Conservation (phyloP, 2,113 vertebrate genomes). For the Gadus chalcogrammus region DNA sequence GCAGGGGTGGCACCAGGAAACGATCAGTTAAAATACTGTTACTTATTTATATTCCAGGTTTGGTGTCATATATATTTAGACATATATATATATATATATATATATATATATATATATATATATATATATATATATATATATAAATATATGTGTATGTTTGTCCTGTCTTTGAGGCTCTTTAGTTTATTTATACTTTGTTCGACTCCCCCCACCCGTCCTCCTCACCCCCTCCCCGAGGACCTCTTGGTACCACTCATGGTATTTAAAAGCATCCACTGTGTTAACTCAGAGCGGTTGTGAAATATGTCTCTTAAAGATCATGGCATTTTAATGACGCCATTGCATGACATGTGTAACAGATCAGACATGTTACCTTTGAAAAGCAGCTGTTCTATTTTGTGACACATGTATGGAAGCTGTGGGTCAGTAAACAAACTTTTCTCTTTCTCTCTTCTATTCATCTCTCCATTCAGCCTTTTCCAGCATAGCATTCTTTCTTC, state of each 20-base stretch:
- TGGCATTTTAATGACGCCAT: not conserved
- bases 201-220: too few species aligned
- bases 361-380: not conserved
- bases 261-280: slow-evolving; percentile 22
- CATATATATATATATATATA: slow-evolving; percentile 20
- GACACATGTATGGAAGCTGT: too few species aligned
- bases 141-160: slow-evolving; percentile 30
- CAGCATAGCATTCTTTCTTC: too few species aligned
- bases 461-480: too few species aligned
- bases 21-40: too few species aligned
- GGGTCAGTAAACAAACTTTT: too few species aligned
- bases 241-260: slow-evolving; percentile 5
- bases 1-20: too few species aligned
- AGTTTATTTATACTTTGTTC: slow-evolving; percentile 31
- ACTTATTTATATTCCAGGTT: too few species aligned
- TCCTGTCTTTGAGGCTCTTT: slow-evolving; percentile 3
- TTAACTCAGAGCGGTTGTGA: slow-evolving; percentile 10
- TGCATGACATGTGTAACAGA: not conserved
- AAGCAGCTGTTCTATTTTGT: not conserved
- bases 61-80: slow-evolving; percentile 15
- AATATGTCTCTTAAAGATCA: not conserved
- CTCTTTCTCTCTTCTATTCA: too few species aligned
- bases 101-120: slow-evolving; percentile 9
- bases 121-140: slow-evolving; percentile 5
- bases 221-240: not conserved